phyloP scores from a whole-genome alignment of 2,113 vertebrate species.

The Chroicocephalus ridibundus region DNA sequence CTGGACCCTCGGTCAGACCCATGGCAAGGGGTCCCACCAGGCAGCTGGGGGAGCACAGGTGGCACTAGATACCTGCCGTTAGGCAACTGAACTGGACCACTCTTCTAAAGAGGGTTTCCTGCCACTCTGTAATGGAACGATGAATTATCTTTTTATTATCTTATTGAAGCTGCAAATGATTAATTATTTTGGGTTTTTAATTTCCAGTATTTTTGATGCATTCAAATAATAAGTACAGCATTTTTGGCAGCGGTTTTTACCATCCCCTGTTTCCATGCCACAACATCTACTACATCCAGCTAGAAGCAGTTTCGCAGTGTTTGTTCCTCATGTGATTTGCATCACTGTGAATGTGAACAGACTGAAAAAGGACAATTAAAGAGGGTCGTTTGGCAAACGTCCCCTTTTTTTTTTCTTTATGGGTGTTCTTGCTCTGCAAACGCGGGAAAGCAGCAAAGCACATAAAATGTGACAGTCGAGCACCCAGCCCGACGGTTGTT shows the following conservation, averaged over 20 bases:
- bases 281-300: not conserved
- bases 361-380: not conserved
- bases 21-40: not conserved
- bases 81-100: not conserved
- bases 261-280: not conserved
- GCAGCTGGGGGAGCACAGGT: not conserved
- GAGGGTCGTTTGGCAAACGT: not conserved
- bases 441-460: not conserved
- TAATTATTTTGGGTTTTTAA: not conserved
- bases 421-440: not conserved
- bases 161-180: not conserved
- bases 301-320: not conserved
- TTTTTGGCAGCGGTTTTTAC: not conserved
- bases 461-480: not conserved
- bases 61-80: not conserved
- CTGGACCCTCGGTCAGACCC: not conserved
- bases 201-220: not conserved
- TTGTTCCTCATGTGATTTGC: not conserved
- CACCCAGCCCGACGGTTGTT: rapidly evolving
- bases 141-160: not conserved
- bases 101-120: not conserved
- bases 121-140: not conserved
- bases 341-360: not conserved
- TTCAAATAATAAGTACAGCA: not conserved
- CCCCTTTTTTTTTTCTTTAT: not conserved